Base-by-base conservation (phyloP, 2,888 invertebrate genomes). In the Chydorus sphaericus region DNA sequence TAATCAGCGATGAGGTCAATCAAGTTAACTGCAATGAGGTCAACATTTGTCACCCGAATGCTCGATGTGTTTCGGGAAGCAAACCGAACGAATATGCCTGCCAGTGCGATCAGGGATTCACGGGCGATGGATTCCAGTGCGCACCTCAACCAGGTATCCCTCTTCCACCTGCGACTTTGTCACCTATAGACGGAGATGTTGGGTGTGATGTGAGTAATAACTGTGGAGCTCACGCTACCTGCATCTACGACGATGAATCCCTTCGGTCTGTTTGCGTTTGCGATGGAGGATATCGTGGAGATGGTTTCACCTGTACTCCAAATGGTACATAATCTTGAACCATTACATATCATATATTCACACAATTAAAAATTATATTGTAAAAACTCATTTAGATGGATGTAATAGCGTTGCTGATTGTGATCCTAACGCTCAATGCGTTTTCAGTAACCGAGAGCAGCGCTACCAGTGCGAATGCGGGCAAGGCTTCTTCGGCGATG, bases 101-200 rank as follows among this genome's bases (percentile, higher is more conserved):
- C 66, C 77, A 79, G 48, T 93, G 93, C 66, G 83, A 81, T 58
- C 75, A 79, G n/a, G 90, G 88, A 4, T 92, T 78, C 70, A 80
- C 81, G 65, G 92, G 92, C 23, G 86, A 92, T 67, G 91, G 90
- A 8, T 78, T 76, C 59, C 77, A 76, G 62, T 92, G 91, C 66
- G 74, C 72, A 2, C 77, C 78, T 62, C 18, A 33, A 26, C 23
- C 28, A 10, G 44, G 44, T 10, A 26, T 44, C 26, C 44, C 44
- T 14, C 23, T 44, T 7, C 26, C 28, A 50, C 28, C 20, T 6
- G 11, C 53, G 3, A 26, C 20, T n/a, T 48, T 49, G 6, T 2
- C 36, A 7, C 26, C 52, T 23, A n/a, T n/a, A n/a, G n/a, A n/a
- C n/a, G 30, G 50, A 36, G 72, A 65, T 44, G 48, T 62, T 28